Evolutionary conservation across 2,888 invertebrate species (phyloP).

Genomic region (Gonocerus acuteangulatus): DNA sequence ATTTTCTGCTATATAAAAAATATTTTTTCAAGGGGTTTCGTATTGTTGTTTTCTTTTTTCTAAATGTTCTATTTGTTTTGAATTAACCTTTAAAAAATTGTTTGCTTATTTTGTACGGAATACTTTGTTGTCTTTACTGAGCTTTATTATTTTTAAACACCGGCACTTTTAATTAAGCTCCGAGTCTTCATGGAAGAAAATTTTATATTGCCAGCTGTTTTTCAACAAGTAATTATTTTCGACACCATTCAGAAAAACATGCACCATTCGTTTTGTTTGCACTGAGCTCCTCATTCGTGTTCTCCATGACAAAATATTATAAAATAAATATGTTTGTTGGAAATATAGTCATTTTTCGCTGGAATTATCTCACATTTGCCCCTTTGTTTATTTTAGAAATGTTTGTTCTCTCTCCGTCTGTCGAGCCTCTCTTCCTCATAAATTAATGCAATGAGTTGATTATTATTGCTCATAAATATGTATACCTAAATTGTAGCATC

Average conservation of each 20-base stretch:
- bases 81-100: background rate
- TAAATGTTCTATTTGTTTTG: background rate
- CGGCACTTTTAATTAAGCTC: background rate
- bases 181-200: background rate
- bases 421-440: conserved; percentile 1
- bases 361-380: no score
- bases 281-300: background rate
- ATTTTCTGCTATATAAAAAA: no score
- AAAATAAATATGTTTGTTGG: no score
- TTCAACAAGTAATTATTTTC: background rate
- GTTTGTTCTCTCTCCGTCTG: background rate
- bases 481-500: conserved; percentile 29
- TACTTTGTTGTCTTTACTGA: background rate
- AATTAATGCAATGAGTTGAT: conserved; percentile 35
- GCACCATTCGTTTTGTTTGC: background rate
- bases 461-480: conserved; percentile 35
- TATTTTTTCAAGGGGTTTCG: no score
- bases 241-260: background rate
- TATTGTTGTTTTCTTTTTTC: no score
- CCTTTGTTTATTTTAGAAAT: background rate
- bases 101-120: background rate
- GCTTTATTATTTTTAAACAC: background rate
- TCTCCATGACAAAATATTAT: no score
- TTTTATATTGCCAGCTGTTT: background rate
- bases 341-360: no score